A percentile compares a stretch with the other conserved stretches of the same genome.
These are phyloP conservation scores for Leptodactylus fuscus DNA, from an alignment of 2,113 vertebrate genomes.

Conservation along the genomic window DNA sequence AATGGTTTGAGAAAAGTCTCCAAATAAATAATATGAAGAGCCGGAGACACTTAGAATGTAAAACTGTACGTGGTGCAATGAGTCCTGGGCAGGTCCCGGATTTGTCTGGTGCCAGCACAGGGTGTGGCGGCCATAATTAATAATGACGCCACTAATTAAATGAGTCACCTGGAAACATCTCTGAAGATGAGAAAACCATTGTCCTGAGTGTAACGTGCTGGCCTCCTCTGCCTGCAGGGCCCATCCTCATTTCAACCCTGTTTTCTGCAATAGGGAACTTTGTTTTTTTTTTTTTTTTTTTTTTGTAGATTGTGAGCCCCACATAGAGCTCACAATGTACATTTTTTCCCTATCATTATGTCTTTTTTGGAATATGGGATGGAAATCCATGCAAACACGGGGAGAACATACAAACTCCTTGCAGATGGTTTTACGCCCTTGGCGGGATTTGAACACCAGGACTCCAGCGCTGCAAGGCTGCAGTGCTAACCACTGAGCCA, in stretches of 20 bases:
- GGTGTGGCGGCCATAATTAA: constrained; percentile 14
- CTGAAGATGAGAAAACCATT: not conserved
- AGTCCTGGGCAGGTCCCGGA: not conserved
- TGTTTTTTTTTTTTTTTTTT: too few relatives aligned
- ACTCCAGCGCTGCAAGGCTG: too few relatives aligned
- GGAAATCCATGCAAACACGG: too few relatives aligned
- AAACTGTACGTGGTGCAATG: not conserved
- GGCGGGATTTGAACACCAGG: too few relatives aligned
- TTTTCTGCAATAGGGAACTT: too few relatives aligned
- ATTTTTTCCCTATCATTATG: too few relatives aligned
- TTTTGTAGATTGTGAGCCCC: too few relatives aligned
- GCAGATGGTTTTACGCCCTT: too few relatives aligned
- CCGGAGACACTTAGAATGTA: not conserved
- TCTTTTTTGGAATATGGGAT: too few relatives aligned
- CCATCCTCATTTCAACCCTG: not conserved
- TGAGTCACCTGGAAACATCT: constrained; percentile 2
- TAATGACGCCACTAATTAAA: constrained; percentile 30
- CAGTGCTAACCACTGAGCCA: too few relatives aligned
- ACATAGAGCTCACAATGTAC: too few relatives aligned
- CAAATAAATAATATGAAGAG: not conserved
- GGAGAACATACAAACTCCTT: too few relatives aligned
- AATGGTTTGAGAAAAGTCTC: not conserved
- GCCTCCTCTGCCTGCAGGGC: not conserved
- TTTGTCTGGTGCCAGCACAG: not conserved
- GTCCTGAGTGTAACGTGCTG: not conserved